Base-by-base conservation (phyloP, 2,113 vertebrate genomes). In the Struthio camelus region DNA sequence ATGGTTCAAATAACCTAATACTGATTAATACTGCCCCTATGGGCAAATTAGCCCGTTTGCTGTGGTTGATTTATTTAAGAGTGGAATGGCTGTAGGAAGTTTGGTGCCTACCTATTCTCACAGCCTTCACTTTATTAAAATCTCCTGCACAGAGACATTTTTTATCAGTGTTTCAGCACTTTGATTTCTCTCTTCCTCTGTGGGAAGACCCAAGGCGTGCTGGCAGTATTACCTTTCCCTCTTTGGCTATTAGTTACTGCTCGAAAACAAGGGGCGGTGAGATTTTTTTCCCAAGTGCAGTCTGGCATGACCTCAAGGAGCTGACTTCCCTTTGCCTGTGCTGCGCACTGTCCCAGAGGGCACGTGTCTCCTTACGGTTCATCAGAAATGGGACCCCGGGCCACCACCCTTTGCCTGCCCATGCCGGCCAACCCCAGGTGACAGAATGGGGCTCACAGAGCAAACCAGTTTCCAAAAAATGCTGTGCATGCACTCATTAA, bases 161-260 rank as follows among this genome's bases (percentile, higher is more conserved):
- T 90, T 93, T 32, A 75, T 2, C 0, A 1, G 11, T 65, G 38
- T 64, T 93, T 69, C 84, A 93, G 62, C 65, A 79, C 40, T 16
- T 66, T 38, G 1, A 2, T 69, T 85, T 89, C 48, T 76, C 42
- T 69, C 38, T 32, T 67, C 6, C 13, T 19, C 8, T 30, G 13
- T 23, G 7, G 54, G 61, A 9, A 84, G 30, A 30, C 13, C 16
- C 17, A 0, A 0, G 20, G 54, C 0, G 1, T 30, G 36, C 59
- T 32, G 34, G 27, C 59, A 87, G 50, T 38, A 15, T 14, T 38
- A 75, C 13, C 34, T 13, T 56, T 27, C 28, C 38, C 46, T 90
- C 72, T 73, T 82, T 59, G 46, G 75, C 40, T 64, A 46, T 22
- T 72, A 80, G 20, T 25, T 77, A 34, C 44, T 32, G 34, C 64